phyloP scores from a whole-genome alignment of 2,797 vertebrate species.

The Serranus cabrilla region DNA sequence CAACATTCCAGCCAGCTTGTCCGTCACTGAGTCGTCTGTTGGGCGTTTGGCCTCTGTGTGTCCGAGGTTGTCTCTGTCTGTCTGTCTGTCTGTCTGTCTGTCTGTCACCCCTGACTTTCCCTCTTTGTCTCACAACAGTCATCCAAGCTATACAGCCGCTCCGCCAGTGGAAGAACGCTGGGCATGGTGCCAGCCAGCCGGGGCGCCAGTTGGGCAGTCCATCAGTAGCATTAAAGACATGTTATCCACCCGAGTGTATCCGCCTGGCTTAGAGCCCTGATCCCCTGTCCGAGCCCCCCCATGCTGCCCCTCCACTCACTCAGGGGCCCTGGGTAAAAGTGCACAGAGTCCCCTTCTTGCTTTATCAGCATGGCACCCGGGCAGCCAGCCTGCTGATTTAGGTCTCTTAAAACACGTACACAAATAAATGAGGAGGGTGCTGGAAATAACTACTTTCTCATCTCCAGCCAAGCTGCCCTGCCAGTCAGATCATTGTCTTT shows the following conservation, averaged over 20 bases:
- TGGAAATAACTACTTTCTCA: constrained; percentile 79
- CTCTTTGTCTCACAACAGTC: constrained; percentile 53
- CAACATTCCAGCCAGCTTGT: constrained; percentile 3
- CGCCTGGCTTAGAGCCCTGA: constrained; percentile 73
- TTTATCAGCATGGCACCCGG: constrained; percentile 75
- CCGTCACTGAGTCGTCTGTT: constrained; percentile 32
- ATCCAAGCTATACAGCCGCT: constrained; percentile 58
- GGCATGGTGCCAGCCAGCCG: constrained; percentile 69
- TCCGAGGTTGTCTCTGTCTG: constrained; percentile 8
- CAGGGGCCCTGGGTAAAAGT: constrained; percentile 55
- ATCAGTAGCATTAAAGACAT: constrained; percentile 80
- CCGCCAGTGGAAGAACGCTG: constrained; percentile 68
- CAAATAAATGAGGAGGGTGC: constrained; percentile 75
- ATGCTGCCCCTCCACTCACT: constrained; percentile 52
- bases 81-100: constrained; percentile 13
- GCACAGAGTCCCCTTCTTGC: constrained; percentile 66
- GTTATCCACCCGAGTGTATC: constrained; percentile 76
- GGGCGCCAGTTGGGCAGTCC: constrained; percentile 80
- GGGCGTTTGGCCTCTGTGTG: constrained; percentile 26
- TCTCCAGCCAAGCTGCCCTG: constrained; percentile 73
- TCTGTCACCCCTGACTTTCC: constrained; percentile 64
- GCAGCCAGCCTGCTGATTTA: constrained; percentile 64
- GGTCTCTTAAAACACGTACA: constrained; percentile 74
- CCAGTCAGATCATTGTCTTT: constrained; percentile 76
- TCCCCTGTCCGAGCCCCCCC: constrained; percentile 62